phyloP scores from a whole-genome alignment of 2,888 invertebrate species.

The Belgica antarctica region DNA sequence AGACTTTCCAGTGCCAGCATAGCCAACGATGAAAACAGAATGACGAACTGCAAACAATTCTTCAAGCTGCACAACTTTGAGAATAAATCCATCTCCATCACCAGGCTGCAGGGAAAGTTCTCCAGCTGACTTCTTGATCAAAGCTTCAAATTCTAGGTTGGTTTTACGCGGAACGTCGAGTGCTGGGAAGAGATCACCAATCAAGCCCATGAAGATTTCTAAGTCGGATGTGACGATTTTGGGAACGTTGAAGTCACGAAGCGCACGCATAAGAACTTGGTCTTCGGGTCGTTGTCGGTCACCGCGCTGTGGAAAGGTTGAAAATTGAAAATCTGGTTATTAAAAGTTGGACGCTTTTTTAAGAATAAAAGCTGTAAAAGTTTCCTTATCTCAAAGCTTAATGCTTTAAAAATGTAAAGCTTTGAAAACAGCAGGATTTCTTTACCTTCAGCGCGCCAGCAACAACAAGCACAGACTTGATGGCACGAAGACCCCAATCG shows the following conservation, averaged over 20 bases:
- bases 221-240: slow-evolving; percentile 92
- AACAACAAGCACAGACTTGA: slow-evolving; percentile 92
- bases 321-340: slow-evolving; percentile 40
- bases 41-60: slow-evolving; percentile 91
- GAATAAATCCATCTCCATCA: slow-evolving; percentile 70
- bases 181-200: slow-evolving; percentile 89
- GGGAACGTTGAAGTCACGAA: slow-evolving; percentile 91
- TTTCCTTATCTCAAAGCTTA: neutral
- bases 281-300: slow-evolving; percentile 80
- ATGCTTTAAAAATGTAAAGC: slow-evolving; percentile 45
- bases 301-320: slow-evolving; percentile 62
- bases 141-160: slow-evolving; percentile 78
- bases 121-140: slow-evolving; percentile 71
- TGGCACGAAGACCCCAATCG: slow-evolving; percentile 93
- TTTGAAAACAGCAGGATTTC: no score
- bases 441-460: slow-evolving; percentile 78
- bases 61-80: slow-evolving; percentile 86
- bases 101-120: slow-evolving; percentile 88
- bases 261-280: slow-evolving; percentile 89
- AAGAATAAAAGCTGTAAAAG: no score
- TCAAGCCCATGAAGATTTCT: slow-evolving; percentile 90
- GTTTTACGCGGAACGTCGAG: slow-evolving; percentile 87
- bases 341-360: neutral
- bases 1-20: slow-evolving; percentile 88
- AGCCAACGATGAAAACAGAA: slow-evolving; percentile 84